Conservation (phyloP, 1,140 invertebrate species). For the Leptoteleia sp. region DNA sequence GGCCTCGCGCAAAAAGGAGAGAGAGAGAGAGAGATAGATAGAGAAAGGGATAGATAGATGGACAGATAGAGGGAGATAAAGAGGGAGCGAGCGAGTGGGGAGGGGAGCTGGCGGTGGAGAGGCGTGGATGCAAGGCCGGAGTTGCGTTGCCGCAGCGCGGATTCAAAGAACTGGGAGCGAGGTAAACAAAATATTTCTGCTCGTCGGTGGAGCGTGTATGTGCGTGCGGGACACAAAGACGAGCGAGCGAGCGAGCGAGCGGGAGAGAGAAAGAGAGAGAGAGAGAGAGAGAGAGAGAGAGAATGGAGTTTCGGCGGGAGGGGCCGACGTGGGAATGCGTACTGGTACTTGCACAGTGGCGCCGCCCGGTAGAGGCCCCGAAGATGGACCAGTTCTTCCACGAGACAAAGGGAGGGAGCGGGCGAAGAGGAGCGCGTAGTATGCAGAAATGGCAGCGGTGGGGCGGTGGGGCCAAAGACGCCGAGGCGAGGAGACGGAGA, state of each 20-base stretch:
- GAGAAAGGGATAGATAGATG: slow-evolving; percentile 32
- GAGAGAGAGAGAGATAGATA: neutral
- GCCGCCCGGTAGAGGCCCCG: slow-evolving; percentile 69
- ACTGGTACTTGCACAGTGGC: slow-evolving; percentile 70
- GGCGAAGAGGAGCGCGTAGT: slow-evolving; percentile 21
- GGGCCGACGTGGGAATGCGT: slow-evolving; percentile 24
- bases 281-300: slow-evolving; percentile 19
- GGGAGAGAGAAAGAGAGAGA: too few relatives aligned
- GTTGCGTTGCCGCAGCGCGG: slow-evolving; percentile 69
- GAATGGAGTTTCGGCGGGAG: slow-evolving; percentile 28
- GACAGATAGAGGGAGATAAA: slow-evolving; percentile 13
- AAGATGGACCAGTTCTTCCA: slow-evolving; percentile 69
- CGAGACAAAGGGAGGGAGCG: slow-evolving; percentile 25
- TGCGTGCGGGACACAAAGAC: slow-evolving; percentile 44
- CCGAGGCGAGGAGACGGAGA: too few relatives aligned
- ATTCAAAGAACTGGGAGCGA: slow-evolving; percentile 79
- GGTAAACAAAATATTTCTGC: slow-evolving; percentile 80
- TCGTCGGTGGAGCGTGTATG: slow-evolving; percentile 53
- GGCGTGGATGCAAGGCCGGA: slow-evolving; percentile 62
- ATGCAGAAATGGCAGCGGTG: slow-evolving; percentile 52
- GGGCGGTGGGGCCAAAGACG: slow-evolving; percentile 28
- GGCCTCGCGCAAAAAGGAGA: slow-evolving; percentile 21
- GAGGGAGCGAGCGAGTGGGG: neutral
- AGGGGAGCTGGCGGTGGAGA: slow-evolving; percentile 5
- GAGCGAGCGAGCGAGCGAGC: too few relatives aligned